Conservation (phyloP, 2,888 invertebrate species). For the Lysandra coridon region DNA sequence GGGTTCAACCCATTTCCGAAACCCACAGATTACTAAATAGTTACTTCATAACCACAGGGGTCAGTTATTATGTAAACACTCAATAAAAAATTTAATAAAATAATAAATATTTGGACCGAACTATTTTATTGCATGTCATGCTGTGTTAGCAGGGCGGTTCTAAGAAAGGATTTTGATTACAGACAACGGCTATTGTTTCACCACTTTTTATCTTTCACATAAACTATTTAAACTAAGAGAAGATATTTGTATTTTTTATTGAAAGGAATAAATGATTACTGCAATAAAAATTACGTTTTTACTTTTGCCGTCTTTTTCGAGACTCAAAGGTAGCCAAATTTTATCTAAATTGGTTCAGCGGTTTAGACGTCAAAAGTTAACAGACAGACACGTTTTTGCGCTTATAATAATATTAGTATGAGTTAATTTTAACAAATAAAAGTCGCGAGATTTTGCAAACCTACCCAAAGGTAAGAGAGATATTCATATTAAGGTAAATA, state of each 20-base stretch:
- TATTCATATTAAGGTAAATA: too few species aligned
- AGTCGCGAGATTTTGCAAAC: too few species aligned
- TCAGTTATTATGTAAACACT: constrained; percentile 22
- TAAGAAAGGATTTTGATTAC: constrained; percentile 15
- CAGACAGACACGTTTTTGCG: neutral
- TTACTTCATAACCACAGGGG: neutral
- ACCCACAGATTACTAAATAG: neutral
- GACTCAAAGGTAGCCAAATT: too few species aligned
- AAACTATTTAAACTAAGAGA: neutral
- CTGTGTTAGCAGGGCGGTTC: constrained; percentile 9
- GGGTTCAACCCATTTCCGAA: neutral
- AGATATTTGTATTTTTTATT: neutral
- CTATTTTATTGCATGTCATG: constrained; percentile 4
- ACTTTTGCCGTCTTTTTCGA: too few species aligned
- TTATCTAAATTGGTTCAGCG: neutral
- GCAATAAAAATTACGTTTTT: too few species aligned
- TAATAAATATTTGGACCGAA: constrained; percentile 18
- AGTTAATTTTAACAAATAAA: too few species aligned
- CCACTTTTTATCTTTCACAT: neutral
- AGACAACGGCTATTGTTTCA: neutral
- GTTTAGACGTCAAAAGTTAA: neutral
- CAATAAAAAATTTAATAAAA: constrained; percentile 19
- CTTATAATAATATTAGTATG: too few species aligned
- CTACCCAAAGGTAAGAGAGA: too few species aligned
- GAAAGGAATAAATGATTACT: too few species aligned